These are phyloP conservation scores for Drosophila punjabiensis DNA, from an alignment of 1,140 invertebrate genomes.

Conservation along the genomic window DNA sequence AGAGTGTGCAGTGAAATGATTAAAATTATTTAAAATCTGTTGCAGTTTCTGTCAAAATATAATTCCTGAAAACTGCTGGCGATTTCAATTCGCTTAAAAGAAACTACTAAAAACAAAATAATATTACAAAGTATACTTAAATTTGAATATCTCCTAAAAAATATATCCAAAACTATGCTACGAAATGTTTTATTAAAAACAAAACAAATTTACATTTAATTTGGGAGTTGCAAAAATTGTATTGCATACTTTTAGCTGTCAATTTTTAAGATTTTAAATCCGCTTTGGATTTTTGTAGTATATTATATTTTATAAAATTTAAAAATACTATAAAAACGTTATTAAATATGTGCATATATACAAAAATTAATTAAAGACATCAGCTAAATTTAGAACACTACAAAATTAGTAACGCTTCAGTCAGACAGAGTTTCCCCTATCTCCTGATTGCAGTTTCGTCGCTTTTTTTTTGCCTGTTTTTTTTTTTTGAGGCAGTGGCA, in stretches of 20 bases:
- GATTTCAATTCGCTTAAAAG: neutral
- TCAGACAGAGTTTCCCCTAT: constrained; percentile 5
- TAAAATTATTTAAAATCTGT: neutral
- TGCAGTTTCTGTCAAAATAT: neutral
- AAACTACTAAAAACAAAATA: neutral
- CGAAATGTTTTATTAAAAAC: neutral
- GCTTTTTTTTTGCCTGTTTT: neutral
- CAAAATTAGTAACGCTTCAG: constrained; percentile 1
- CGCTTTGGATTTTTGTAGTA: neutral
- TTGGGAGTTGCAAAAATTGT: neutral
- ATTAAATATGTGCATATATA: neutral
- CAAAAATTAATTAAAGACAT: neutral
- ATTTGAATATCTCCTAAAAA: neutral
- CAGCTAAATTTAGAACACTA: neutral
- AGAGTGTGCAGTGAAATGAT: neutral
- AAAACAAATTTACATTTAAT: neutral
- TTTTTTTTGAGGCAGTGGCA: constrained; percentile 14
- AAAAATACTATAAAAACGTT: neutral
- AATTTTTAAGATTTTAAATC: neutral
- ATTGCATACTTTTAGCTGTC: neutral
- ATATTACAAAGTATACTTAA: neutral
- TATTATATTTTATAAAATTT: neutral
- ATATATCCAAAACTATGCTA: neutral
- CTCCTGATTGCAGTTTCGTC: constrained; percentile 1
- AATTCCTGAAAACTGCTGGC: neutral